Base-by-base conservation (phyloP, 2,888 invertebrate genomes). In the Caenorhabditis becei region DNA sequence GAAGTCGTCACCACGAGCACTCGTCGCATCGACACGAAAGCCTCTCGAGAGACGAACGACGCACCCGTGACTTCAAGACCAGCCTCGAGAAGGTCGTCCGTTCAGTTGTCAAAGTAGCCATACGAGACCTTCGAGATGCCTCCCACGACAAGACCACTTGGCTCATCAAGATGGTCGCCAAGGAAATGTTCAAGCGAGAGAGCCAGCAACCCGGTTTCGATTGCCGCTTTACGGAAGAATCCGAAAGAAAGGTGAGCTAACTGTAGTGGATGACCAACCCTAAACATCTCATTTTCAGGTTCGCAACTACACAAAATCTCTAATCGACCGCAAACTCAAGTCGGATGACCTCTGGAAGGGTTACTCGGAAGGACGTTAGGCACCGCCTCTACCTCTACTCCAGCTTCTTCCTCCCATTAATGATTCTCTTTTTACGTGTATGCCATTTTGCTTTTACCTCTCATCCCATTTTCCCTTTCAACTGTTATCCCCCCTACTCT, bases 331-430 rank as follows among this genome's bases (percentile, higher is more conserved):
- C 10, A 84, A 84, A 53, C 61, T 78, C 14, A 59, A 54, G 26
- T 70, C 62, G 1, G 58, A 67, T 20, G 84, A 84, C 61, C 77
- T 84, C 37, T 84, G 80, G 80, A 84, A 83, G 65, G 82, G 80
- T 10, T 84, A 80, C 66, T 24, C 23, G 26, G 58, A 58, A 14
- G 41, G 41, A 41, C 41, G 41, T 16, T 41, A 41, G 41, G 41
- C 16, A 11, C 16, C 16, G 16, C 35, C 35, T 35, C 35, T 35
- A 35, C 5, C 5, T 8, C 41, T 8, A 18, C 20, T 18, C 35
- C 61, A 20, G 32, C 4, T 18, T 32, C 24, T 54, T 32, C 32
- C 20, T 24, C 14, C 4, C 26, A 37, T 35, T 16, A 47, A 65
- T 74, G 51, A 51, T 41, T 41, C 41, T 2, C 5, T 41, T 35